Evolutionary conservation across 92 coral and sea anemone species (phyloP).

Genomic region (Anthopleura xanthogrammica): DNA sequence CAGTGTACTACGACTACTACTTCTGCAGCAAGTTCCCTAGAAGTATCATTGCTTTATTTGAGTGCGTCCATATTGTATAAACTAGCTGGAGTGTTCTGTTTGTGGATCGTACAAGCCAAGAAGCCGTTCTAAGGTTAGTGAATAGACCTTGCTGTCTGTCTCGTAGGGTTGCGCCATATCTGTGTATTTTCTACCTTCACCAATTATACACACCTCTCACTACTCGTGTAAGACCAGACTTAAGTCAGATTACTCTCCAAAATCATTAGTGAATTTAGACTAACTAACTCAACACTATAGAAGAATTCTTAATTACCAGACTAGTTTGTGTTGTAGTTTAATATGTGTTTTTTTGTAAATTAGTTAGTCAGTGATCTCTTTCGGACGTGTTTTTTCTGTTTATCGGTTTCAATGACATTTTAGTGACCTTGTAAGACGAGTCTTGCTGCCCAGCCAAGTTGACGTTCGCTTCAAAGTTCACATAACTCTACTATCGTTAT

Average conservation of each 20-base stretch:
- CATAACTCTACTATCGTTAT: neutral
- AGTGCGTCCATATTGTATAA: neutral
- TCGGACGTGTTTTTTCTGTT: neutral
- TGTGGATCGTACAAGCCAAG: neutral
- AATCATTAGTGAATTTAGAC: neutral
- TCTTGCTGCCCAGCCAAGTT: neutral
- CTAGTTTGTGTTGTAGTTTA: neutral
- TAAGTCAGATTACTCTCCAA: conserved; percentile 3
- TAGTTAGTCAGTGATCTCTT: neutral
- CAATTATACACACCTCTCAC: neutral
- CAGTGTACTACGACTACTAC: neutral
- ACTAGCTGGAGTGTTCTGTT: neutral
- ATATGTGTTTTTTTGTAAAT: neutral
- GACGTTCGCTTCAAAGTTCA: neutral
- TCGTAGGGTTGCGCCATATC: neutral
- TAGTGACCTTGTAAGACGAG: conserved; percentile 4
- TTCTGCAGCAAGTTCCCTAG: neutral
- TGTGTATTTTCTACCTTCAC: conserved; percentile 5
- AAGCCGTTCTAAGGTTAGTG: conserved; percentile 4
- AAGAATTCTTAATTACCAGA: neutral
- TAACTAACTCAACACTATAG: conserved; percentile 1
- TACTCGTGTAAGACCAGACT: neutral
- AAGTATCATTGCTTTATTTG: neutral
- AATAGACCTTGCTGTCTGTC: neutral
- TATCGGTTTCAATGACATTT: conserved; percentile 4